Conservation (phyloP, 2,888 invertebrate genomes). For the Apodemia duryi region DNA sequence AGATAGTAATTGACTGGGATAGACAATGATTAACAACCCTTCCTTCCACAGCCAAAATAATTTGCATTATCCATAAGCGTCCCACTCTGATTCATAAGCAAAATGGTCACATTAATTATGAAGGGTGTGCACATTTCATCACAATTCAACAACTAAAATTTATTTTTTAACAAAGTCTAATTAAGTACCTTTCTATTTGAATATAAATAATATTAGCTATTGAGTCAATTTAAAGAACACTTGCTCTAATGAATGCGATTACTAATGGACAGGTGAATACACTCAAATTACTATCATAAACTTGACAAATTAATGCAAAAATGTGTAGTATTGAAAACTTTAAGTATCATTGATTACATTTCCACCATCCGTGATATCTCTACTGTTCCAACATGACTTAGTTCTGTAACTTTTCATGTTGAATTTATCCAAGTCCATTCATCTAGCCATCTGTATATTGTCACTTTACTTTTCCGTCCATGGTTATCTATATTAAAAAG, state of each 20-base stretch:
- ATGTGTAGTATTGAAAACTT: constrained; percentile 55
- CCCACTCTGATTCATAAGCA: too few species aligned
- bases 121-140: too few species aligned
- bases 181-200: neutral
- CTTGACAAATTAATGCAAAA: constrained; percentile 45
- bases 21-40: too few species aligned
- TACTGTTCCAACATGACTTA: constrained; percentile 55
- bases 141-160: too few species aligned
- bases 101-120: too few species aligned
- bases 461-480: constrained; percentile 70
- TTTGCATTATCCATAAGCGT: too few species aligned
- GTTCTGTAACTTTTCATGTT: constrained; percentile 55
- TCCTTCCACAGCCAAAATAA: too few species aligned
- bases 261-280: constrained; percentile 12
- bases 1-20: too few species aligned
- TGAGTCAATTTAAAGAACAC: neutral
- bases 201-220: neutral
- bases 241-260: neutral
- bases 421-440: constrained; percentile 31
- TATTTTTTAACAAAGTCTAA: too few species aligned
- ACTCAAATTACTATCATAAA: constrained; percentile 48
- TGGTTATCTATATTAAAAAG: constrained; percentile 48
- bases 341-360: constrained; percentile 74
- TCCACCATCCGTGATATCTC: constrained; percentile 63
- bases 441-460: constrained; percentile 32